These are phyloP conservation scores for Centrocercus urophasianus DNA, from an alignment of 2,113 vertebrate genomes.

Conservation along the genomic window DNA sequence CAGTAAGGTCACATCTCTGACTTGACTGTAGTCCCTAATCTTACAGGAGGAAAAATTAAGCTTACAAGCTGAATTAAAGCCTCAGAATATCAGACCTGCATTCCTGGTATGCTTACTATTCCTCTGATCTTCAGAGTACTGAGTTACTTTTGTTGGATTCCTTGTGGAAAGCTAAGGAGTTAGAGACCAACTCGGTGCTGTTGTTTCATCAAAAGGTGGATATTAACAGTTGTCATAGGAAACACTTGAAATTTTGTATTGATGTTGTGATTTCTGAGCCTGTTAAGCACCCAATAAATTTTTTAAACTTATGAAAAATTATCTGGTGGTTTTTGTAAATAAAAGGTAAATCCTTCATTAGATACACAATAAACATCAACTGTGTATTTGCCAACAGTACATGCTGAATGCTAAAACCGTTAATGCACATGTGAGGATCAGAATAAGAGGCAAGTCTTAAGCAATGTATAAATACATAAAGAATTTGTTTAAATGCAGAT, in stretches of 20 bases:
- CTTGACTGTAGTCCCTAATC: neutral
- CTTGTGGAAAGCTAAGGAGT: neutral
- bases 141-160: neutral
- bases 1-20: neutral
- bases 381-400: neutral
- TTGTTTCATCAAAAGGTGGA: neutral
- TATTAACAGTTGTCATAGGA: neutral
- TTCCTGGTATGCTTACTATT: neutral
- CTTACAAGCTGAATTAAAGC: neutral
- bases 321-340: neutral
- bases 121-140: neutral
- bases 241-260: neutral
- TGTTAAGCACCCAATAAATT: constrained; percentile 35
- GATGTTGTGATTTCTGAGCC: neutral
- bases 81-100: neutral
- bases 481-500: neutral
- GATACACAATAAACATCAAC: neutral
- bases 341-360: neutral
- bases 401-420: neutral
- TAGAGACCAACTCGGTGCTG: neutral
- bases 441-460: neutral
- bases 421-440: neutral
- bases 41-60: neutral
- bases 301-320: neutral
- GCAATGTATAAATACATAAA: neutral